phyloP scores from a whole-genome alignment of 1,140 invertebrate species.

The Zaprionus africanus region DNA sequence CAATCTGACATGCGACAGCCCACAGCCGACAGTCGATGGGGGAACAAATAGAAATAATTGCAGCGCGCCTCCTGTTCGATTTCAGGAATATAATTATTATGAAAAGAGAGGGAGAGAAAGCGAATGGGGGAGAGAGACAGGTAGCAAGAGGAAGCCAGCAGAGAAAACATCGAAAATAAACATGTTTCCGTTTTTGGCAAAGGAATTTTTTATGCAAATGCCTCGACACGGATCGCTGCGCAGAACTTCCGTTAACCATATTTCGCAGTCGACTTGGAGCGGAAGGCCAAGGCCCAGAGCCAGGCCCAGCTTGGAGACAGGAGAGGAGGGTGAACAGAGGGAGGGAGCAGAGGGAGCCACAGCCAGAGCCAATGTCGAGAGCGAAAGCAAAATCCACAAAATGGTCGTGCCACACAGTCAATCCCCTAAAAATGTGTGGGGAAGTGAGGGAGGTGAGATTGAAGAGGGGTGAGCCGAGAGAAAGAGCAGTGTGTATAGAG shows the following conservation, averaged over 20 bases:
- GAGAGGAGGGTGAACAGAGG: too few species aligned
- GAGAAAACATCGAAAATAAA: conserved; percentile 62
- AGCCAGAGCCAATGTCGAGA: not conserved
- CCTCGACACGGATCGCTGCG: conserved; percentile 70
- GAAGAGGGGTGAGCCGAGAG: not conserved
- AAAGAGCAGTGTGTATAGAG: not conserved
- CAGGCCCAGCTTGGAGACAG: not conserved
- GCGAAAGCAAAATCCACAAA: conserved; percentile 29
- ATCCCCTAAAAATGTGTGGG: conserved; percentile 1
- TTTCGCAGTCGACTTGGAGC: conserved; percentile 51
- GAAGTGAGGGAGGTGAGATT: not conserved
- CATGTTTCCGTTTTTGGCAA: conserved; percentile 60
- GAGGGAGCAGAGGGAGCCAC: not conserved
- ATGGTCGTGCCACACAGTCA: not conserved
- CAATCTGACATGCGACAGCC: not conserved
- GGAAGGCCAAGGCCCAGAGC: conserved; percentile 44
- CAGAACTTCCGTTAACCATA: conserved; percentile 68
- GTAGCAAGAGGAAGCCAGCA: not conserved
- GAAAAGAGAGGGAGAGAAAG: not conserved
- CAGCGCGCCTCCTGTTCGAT: not conserved
- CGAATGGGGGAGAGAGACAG: not conserved
- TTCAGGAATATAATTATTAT: conserved; percentile 56
- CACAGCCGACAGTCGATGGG: not conserved
- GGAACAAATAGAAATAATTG: conserved; percentile 18
- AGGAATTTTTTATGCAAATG: conserved; percentile 70